Evolutionary conservation across 2,113 vertebrate genomes (phyloP).

Genomic region (Chaenogobius annularis): DNA sequence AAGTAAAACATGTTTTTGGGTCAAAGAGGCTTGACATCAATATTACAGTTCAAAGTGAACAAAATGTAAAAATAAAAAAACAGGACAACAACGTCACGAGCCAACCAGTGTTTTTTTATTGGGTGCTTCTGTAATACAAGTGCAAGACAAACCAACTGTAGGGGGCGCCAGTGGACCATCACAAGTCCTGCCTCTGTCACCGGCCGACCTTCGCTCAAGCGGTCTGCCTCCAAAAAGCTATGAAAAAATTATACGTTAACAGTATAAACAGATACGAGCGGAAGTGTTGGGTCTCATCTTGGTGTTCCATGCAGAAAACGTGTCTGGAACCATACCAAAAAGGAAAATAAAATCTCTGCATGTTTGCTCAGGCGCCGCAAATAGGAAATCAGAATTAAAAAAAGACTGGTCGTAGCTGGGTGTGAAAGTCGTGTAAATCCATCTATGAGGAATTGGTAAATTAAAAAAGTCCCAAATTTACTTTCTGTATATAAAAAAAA

Average conservation of each 20-base stretch:
- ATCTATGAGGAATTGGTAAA: slow-evolving; percentile 79
- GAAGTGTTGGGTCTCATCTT: slow-evolving; percentile 77
- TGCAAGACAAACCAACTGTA: slow-evolving; percentile 95
- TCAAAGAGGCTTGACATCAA: no score
- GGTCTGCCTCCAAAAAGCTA: slow-evolving; percentile 87
- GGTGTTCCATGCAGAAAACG: slow-evolving; percentile 93
- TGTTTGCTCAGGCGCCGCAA: slow-evolving; percentile 77
- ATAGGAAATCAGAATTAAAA: slow-evolving; percentile 53
- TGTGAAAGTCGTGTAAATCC: slow-evolving; percentile 71
- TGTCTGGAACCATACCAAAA: slow-evolving; percentile 72
- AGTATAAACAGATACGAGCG: slow-evolving; percentile 82
- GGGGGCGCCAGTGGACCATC: slow-evolving; percentile 92
- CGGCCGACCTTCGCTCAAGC: slow-evolving; percentile 88
- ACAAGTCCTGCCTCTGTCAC: slow-evolving; percentile 90
- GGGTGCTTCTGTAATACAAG: slow-evolving; percentile 98
- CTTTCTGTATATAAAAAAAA: slow-evolving; percentile 83
- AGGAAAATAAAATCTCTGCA: slow-evolving; percentile 84
- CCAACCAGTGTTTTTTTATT: slow-evolving; percentile 99
- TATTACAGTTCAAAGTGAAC: no score
- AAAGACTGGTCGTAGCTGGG: slow-evolving; percentile 81
- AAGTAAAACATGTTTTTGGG: no score
- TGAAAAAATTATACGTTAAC: slow-evolving; percentile 81
- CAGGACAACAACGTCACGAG: slow-evolving; percentile 61
- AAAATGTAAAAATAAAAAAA: no score
- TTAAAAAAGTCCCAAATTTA: slow-evolving; percentile 81